These are phyloP conservation scores for Triplophysa yarkandensis DNA, from an alignment of 2,797 vertebrate genomes.

Conservation along the genomic window DNA sequence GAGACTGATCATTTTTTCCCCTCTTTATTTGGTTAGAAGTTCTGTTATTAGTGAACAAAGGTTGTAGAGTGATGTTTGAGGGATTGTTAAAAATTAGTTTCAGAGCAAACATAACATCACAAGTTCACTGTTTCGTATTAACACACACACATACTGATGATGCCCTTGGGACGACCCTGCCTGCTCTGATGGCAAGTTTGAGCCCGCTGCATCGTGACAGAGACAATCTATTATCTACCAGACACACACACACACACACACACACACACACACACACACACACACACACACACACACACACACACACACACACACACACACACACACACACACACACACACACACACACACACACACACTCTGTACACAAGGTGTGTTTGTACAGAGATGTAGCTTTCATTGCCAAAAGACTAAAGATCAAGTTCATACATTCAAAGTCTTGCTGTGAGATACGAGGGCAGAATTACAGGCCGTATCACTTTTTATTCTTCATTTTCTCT, in stretches of 20 bases:
- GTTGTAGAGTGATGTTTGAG: slow-evolving; percentile 17
- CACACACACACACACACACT: background rate
- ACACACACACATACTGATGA: slow-evolving; percentile 19
- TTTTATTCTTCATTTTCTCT: background rate
- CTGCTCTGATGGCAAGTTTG: slow-evolving; percentile 19
- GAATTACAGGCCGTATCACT: background rate
- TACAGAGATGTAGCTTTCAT: background rate
- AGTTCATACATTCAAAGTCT: background rate
- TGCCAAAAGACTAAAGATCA: slow-evolving; percentile 2
- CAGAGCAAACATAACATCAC: slow-evolving; percentile 23
- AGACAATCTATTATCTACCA: slow-evolving; percentile 26
- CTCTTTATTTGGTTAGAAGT: background rate
- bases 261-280: background rate
- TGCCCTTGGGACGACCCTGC: slow-evolving; percentile 40
- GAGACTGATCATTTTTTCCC: background rate
- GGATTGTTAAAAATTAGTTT: slow-evolving; percentile 13
- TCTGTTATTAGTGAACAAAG: slow-evolving; percentile 9
- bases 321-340: background rate
- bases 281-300: background rate
- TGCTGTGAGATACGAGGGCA: background rate
- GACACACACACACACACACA: background rate
- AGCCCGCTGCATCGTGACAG: slow-evolving; percentile 30
- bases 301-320: background rate
- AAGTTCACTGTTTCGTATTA: slow-evolving; percentile 7
- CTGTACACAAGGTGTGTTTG: too few relatives aligned